A percentile compares a stretch with the other conserved stretches of the same genome.
phyloP scores from a whole-genome alignment of 2,797 vertebrate genomes.

The Hypotaenidia philippensis region DNA sequence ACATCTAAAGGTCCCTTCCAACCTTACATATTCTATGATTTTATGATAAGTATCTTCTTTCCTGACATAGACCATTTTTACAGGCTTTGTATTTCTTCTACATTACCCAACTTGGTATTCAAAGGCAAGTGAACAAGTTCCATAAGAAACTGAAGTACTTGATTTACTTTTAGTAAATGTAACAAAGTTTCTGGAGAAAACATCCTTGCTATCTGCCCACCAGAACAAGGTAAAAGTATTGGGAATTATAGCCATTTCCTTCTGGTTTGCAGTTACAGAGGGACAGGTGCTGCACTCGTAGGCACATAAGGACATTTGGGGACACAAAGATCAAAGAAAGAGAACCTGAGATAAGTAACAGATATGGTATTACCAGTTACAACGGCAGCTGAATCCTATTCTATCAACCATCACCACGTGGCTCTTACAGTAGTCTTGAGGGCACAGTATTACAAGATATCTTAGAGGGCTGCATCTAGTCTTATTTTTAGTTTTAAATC shows the following conservation, averaged over 20 bases:
- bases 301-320: background rate
- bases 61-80: background rate
- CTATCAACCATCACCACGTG: background rate
- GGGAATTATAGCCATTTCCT: background rate
- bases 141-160: background rate
- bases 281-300: background rate
- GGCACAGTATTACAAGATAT: background rate
- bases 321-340: background rate
- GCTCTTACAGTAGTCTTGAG: background rate
- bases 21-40: no score
- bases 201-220: background rate
- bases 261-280: background rate
- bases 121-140: background rate
- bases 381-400: constrained; percentile 20
- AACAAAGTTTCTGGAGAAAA: background rate
- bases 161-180: background rate
- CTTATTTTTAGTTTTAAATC: constrained; percentile 57
- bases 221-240: background rate
- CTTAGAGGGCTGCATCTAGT: background rate
- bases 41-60: background rate
- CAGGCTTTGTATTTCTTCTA: background rate
- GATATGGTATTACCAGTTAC: background rate
- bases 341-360: background rate
- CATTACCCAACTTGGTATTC: background rate
- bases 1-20: no score